Base-by-base conservation (phyloP, 2,113 vertebrate species). In the Ibidorhyncha struthersii region DNA sequence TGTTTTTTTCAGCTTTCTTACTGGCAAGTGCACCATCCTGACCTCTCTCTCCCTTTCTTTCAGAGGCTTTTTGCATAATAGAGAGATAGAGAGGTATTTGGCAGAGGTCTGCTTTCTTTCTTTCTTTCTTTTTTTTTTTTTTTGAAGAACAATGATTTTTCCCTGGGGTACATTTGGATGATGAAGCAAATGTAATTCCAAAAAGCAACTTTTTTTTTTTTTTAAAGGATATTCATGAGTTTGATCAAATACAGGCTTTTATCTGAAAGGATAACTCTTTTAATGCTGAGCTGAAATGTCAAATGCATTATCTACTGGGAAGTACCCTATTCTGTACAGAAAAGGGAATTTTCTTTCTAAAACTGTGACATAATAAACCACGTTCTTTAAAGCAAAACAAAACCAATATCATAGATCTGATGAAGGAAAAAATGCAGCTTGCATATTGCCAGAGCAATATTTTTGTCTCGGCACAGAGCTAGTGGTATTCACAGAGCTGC, bases 1-100 rank as follows among this genome's bases (percentile, higher is more conserved):
- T 86, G 69, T 3, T 16, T 79, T 89, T 86, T 96, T 82, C 70
- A 90, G 40, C 53, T 91, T 93, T 86, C 45, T 94, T 88, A 80
- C 36, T 73, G 62, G 70, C 58, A 89, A 95, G 30, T 36, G 49
- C 36, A 93, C 56, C 19, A 88, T 80, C 34, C 53, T 91, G 95
- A 85, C 70, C 56, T 66, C 30, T 50, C 10, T 69, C 56, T 71
- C 59, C 90, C 72, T 81, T 93, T 93, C 40, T 92, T 76, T 91
- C 72, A 66, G 70, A 93, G 36, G 9, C 7, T 76, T 96, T 94
- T 85, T 72, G 18, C 61, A 50, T 66, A 65, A 89, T 14, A 65
- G 36, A 69, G 43, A 87, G 52, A 89, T 14, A 65, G 36, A 69
- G 43, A 87, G 52, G 34, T 87, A 90, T 77, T 91, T 91, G 49